These are phyloP conservation scores for Chloroceryle amazona DNA, from an alignment of 2,797 vertebrate genomes.

Conservation along the genomic window DNA sequence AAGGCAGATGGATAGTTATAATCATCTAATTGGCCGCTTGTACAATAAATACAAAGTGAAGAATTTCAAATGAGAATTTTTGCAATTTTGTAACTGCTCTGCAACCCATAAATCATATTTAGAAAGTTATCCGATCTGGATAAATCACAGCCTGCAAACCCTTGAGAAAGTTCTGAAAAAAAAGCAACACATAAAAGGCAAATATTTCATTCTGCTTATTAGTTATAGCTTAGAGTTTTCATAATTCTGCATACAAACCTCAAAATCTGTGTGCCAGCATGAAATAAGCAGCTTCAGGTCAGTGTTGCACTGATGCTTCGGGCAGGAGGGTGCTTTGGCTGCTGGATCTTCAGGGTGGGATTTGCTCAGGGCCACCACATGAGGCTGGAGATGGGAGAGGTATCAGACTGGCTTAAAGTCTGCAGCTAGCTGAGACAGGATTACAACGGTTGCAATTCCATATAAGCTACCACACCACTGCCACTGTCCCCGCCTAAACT, in stretches of 20 bases:
- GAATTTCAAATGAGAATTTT: neutral
- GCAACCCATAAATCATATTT: neutral
- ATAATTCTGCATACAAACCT: neutral
- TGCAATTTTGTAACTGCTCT: neutral
- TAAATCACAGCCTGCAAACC: neutral
- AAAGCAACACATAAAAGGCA: neutral
- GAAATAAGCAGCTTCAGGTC: neutral
- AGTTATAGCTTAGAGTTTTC: neutral
- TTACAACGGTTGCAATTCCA: rapidly evolving
- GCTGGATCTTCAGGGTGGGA: neutral
- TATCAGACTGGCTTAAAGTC: neutral
- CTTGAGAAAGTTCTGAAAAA: neutral
- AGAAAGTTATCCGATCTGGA: neutral
- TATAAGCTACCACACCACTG: neutral
- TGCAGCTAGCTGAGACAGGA: neutral
- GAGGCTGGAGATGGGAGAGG: neutral
- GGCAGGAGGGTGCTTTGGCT: neutral
- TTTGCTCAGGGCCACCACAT: neutral
- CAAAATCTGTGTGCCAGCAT: neutral
- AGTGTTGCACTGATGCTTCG: neutral
- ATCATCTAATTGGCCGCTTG: neutral
- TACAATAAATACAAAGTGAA: neutral
- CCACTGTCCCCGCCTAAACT: neutral
- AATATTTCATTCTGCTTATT: neutral
- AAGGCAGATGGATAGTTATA: neutral